Evolutionary conservation across 2,113 vertebrate species (phyloP).

Genomic region (Pollimyrus isidori): DNA sequence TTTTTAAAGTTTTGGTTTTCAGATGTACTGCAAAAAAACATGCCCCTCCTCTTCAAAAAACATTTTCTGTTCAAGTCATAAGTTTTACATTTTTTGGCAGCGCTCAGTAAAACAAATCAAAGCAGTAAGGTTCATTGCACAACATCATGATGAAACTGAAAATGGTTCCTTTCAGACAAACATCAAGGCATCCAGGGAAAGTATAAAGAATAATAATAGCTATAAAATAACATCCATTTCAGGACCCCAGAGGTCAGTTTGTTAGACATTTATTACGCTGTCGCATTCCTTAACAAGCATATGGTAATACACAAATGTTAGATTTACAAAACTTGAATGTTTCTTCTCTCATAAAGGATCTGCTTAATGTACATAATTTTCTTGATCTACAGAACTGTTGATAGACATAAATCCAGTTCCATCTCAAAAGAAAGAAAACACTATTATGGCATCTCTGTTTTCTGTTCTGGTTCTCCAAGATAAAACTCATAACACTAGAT

Average conservation of each 20-base stretch:
- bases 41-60: background rate
- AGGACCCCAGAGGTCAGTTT: background rate
- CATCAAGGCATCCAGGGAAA: background rate
- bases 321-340: background rate
- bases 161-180: background rate
- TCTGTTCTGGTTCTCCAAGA: background rate
- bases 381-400: background rate
- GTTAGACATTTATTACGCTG: conserved; percentile 1
- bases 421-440: background rate
- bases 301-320: background rate
- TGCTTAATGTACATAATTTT: background rate
- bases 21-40: background rate
- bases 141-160: background rate
- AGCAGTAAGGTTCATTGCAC: background rate
- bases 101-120: background rate
- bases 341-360: background rate
- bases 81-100: conserved; percentile 3
- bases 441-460: background rate
- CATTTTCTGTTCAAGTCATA: background rate
- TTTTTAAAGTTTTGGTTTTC: background rate
- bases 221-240: background rate
- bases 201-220: background rate
- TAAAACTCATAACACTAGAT: background rate
- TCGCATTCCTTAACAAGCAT: background rate
- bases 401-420: background rate